phyloP scores from a whole-genome alignment of 2,888 invertebrate species.

The Diaphora mendica region DNA sequence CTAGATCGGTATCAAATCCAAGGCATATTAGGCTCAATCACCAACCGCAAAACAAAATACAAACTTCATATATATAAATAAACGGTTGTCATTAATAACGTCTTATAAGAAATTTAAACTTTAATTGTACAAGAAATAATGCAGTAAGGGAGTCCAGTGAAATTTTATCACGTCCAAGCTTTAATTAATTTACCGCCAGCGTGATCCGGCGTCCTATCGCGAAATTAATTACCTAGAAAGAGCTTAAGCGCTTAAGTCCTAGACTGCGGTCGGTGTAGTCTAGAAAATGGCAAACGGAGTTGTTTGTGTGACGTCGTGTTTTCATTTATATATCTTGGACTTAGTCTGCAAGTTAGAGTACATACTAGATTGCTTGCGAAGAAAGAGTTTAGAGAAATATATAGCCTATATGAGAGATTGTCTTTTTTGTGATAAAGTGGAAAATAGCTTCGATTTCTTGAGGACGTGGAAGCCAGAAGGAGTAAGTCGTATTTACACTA shows the following conservation, averaged over 20 bases:
- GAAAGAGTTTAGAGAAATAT: background rate
- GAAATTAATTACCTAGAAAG: constrained; percentile 59
- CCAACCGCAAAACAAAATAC: background rate
- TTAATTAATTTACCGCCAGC: constrained; percentile 51
- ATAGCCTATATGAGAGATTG: too few species aligned
- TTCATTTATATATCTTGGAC: constrained; percentile 5
- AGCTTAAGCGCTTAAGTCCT: constrained; percentile 53
- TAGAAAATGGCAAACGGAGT: constrained; percentile 33
- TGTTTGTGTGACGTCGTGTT: constrained; percentile 20
- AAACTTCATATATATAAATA: background rate
- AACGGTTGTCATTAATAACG: background rate
- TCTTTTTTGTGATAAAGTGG: too few species aligned
- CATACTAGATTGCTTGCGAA: background rate
- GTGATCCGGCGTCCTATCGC: constrained; percentile 42
- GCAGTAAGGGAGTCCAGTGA: constrained; percentile 18
- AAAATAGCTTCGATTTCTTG: too few species aligned
- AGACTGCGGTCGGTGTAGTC: constrained; percentile 45
- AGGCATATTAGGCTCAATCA: too few species aligned
- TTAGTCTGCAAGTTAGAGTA: background rate
- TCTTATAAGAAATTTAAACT: background rate
- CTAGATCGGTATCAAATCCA: too few species aligned
- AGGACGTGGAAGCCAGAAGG: too few species aligned
- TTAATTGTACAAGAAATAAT: constrained; percentile 15
- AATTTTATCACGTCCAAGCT: constrained; percentile 41
- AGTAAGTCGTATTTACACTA: too few species aligned